Base-by-base conservation (phyloP, 2,797 vertebrate species). In the Zenarchopterus dispar region DNA sequence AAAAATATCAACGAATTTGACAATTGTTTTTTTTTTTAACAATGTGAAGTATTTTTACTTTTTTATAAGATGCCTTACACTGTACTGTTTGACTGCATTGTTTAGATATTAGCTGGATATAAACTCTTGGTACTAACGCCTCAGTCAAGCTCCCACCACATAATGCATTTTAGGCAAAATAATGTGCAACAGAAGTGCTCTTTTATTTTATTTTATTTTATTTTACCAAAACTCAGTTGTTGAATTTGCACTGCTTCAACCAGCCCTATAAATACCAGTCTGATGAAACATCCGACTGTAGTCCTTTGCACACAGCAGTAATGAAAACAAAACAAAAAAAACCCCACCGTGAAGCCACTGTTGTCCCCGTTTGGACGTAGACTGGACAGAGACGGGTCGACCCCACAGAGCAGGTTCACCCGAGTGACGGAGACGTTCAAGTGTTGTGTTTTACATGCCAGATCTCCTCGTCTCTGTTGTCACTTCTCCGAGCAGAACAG, bases 31-130 rank as follows among this genome's bases (percentile, higher is more conserved):
- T 28, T 28, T 28, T 28, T 28, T 28, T 28, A 39, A 15, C 36
- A 15, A 39, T 15, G 36, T 39, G 13, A 39, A 39, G 36, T 39
- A 15, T 54, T 47, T 70, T 56, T 62, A 50, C 9, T 6, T 61
- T 59, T 42, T 16, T 17, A 46, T 56, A 8, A 33, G 50, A 76
- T 68, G 80, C 83, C 80, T 78, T 82, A 67, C 48, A 21, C 52
- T 41, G 24, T 44, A 49, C 7, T 28, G 15, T 65, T 51, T 42
- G 44, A 62, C 24, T 50, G 46, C 6, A 19, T 28, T n/a, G 1
- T 44, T 56, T 22, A 59, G 36, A 17, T 6, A 41, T 17, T 16
- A 36, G 8, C 48, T 31, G 44, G 26, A 22, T 52, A 6, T 52
- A 10, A 8, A 17, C 21, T 18, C n/a, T 2, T 0, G 58, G 15